phyloP scores from a whole-genome alignment of 1,140 invertebrate species.

The Araneus ventricosus region DNA sequence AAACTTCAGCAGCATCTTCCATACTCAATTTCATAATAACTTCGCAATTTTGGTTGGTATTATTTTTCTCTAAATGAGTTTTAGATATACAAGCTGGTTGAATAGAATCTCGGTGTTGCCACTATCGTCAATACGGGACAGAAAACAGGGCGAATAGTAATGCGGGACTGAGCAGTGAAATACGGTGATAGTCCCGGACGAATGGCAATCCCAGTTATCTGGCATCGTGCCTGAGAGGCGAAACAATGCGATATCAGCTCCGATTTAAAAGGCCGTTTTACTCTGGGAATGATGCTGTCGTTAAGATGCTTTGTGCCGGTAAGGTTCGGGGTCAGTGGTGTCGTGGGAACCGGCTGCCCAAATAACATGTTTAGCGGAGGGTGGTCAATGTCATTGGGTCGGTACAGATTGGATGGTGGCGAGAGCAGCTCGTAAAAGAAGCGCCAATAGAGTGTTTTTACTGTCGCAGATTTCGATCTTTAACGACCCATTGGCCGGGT shows the following conservation, averaged over 20 bases:
- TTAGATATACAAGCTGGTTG: too few relatives aligned
- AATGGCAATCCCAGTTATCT: background rate
- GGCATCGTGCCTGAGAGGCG: background rate
- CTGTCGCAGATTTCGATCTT: slow-evolving; percentile 10
- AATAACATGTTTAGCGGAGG: slow-evolving; percentile 32
- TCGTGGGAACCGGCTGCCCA: slow-evolving; percentile 44
- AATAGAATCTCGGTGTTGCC: too few relatives aligned
- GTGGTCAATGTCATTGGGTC: slow-evolving; percentile 34
- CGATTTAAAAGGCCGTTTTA: slow-evolving; percentile 68
- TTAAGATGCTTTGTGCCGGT: background rate
- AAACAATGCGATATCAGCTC: background rate
- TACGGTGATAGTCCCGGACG: too few relatives aligned
- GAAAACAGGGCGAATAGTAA: too few relatives aligned
- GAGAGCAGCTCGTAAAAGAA: background rate
- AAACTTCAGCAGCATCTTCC: too few relatives aligned
- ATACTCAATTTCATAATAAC: too few relatives aligned
- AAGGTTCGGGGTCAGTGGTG: slow-evolving; percentile 32
- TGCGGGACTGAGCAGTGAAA: too few relatives aligned
- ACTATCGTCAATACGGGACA: too few relatives aligned
- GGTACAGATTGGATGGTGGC: background rate
- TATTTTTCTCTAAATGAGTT: too few relatives aligned
- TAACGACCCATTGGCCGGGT: background rate
- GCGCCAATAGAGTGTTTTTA: background rate
- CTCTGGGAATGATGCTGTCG: slow-evolving; percentile 62
- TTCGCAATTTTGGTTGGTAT: too few relatives aligned